Conservation (phyloP, 1,140 invertebrate genomes). For the Heliconius nattereri region DNA sequence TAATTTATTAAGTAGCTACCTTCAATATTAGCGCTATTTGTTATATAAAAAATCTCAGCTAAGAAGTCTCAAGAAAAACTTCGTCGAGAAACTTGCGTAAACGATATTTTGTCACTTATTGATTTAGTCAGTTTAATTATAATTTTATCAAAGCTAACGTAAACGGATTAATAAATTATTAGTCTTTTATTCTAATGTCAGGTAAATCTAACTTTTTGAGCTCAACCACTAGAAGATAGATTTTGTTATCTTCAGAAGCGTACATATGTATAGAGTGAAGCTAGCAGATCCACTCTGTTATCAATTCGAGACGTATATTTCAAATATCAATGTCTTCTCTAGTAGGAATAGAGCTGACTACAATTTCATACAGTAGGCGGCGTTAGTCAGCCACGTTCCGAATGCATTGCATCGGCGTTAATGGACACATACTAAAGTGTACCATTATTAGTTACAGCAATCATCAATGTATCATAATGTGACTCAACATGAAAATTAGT, state of each 20-base stretch:
- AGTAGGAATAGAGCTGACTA: background rate
- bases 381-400: background rate
- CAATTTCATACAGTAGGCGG: background rate
- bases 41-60: background rate
- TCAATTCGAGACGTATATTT: background rate
- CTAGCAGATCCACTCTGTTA: too few species aligned
- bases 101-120: too few species aligned
- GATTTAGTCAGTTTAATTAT: background rate
- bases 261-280: too few species aligned
- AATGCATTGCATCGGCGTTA: background rate
- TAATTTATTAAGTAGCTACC: background rate
- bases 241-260: too few species aligned
- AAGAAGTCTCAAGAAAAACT: background rate
- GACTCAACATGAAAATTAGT: background rate
- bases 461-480: constrained; percentile 2
- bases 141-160: too few species aligned
- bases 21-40: background rate
- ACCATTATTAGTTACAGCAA: constrained; percentile 1
- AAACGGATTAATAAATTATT: too few species aligned
- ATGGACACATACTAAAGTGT: background rate
- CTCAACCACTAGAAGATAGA: too few species aligned
- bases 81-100: background rate
- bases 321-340: background rate
- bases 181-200: too few species aligned
- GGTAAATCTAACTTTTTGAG: too few species aligned